Evolutionary conservation across 2,797 vertebrate species (phyloP), one percentile per base, ranked within the genome.

Genomic region (Lepilemur ruficaudatus): DNA sequence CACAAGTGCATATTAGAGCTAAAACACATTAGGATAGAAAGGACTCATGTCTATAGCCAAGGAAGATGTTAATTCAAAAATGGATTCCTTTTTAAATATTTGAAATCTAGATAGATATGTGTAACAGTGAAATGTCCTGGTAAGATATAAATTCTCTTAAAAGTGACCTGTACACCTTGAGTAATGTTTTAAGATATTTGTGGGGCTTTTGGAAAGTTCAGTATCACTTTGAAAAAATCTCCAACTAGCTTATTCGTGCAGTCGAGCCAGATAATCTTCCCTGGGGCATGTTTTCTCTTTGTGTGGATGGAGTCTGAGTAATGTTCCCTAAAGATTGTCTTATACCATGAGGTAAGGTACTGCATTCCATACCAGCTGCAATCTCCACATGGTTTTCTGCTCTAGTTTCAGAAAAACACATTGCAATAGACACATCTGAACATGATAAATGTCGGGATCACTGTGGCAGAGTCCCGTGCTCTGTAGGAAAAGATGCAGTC

Each of bases 391-490:
- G 95, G 79, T 15, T 96, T 97, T 96, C 91, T 94, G 43, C 89
- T 97, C 80, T 43, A 69, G 48, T 90, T 94, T 96, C 83, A 96
- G 91, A 90, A 97, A 97, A 97, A 91, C 75, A 79, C 89, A 43
- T 82, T 92, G 97, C 86, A 96, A 88, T 95, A 97, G 97, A 97
- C 32, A 90, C 65, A 94, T 93, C 41, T 57, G 65, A 91, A 50
- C 85, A 93, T 97, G 97, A 97, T 96, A 86, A 97, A 98, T 98
- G 97, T 41, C 10, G 28, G 59, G 80, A 87, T 92, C 89, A 70
- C 67, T 57, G 52, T 75, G 50, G 86, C 95, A 78, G 65, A 94
- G 75, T 76, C 91, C 94, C 35, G 57, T 55, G 95, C 96, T 92
- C 96, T 43, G 82, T 70, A 75, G 97, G 96, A 96, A 79, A 94